Evolutionary conservation across 2,113 vertebrate species (phyloP), one percentile per base, ranked within the genome.

Genomic region (Pyrgilauda ruficollis): DNA sequence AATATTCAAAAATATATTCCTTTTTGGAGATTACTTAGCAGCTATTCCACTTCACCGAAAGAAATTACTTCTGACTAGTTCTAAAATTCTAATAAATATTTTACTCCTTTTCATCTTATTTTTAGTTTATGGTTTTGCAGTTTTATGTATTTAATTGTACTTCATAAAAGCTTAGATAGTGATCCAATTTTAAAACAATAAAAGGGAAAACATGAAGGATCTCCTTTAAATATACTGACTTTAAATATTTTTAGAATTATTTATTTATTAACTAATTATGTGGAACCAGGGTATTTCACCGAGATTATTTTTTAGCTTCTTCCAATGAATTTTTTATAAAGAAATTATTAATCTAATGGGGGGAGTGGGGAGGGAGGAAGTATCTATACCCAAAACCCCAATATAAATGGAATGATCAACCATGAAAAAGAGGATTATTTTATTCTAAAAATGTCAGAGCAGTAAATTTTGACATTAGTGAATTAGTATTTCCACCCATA

Each of bases 401-500:
- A 39, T 14, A 46, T 44, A 87, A 73, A 22, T 52, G 2, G 27
- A 91, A 87, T 59, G 19, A 74, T 27, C 14, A n/a, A 3, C 24
- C 33, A 24, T 21, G 55, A 50, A 67, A 74, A 90, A 87, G 30
- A 63, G 5, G 74, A 84, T 37, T 61, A 55, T 46, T 78, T 94
- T 91, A 41, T 84, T 89, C n/a, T 79, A 74, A 73, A 91, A 79
- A 88, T 73, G 49, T 76, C 44, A 80, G 41, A 89, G 50, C n/a
- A 86, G 75, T 80, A 88, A 81, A 87, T 43, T 88, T 89, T 83
- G 68, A 88, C 67, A 41, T 83, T n/a, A 76, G 17, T 76, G 41
- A 86, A 83, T 90, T 92, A 92, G 46, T 91, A 79, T 87, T 94
- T 91, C 90, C 11, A 85, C 43, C 94, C 93, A 95, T 91, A 94